Conservation (phyloP, 2,888 invertebrate species). For the Thereva nobilitata region DNA sequence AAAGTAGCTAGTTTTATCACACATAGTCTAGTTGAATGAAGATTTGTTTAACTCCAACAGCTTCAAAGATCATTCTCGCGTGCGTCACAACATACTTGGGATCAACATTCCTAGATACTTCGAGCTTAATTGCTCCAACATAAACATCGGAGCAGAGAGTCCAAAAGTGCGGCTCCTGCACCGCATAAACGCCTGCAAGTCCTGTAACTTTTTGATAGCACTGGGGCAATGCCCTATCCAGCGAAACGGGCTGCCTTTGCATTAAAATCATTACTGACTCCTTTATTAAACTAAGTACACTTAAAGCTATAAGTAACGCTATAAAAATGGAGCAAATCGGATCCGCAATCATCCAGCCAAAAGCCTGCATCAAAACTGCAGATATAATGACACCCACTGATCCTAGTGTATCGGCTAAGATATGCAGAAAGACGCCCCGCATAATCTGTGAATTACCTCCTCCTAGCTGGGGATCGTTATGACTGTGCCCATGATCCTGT, state of each 20-base stretch:
- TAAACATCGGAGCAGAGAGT: constrained; percentile 93
- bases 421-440: constrained; percentile 96
- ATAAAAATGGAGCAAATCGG: constrained; percentile 98
- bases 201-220: constrained; percentile 89
- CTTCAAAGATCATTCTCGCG: constrained; percentile 91
- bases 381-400: constrained; percentile 97
- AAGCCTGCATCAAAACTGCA: constrained; percentile 88
- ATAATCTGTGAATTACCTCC: constrained; percentile 83
- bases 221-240: constrained; percentile 83
- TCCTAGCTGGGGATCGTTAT: constrained; percentile 46
- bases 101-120: constrained; percentile 92
- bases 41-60: constrained; percentile 87
- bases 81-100: constrained; percentile 90
- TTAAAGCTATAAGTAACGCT: constrained; percentile 83
- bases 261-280: constrained; percentile 90
- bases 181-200: constrained; percentile 90
- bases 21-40: constrained; percentile 94
- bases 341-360: constrained; percentile 99
- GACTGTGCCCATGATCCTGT: constrained; percentile 46
- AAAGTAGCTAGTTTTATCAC: constrained; percentile 47
- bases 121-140: constrained; percentile 91
- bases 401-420: constrained; percentile 93
- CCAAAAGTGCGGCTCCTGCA: constrained; percentile 98
- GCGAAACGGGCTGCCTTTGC: constrained; percentile 85
- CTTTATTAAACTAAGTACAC: constrained; percentile 80